Evolutionary conservation across 92 coral and sea anemone genomes (phyloP).

Genomic region (Chrysogorgia sp.): DNA sequence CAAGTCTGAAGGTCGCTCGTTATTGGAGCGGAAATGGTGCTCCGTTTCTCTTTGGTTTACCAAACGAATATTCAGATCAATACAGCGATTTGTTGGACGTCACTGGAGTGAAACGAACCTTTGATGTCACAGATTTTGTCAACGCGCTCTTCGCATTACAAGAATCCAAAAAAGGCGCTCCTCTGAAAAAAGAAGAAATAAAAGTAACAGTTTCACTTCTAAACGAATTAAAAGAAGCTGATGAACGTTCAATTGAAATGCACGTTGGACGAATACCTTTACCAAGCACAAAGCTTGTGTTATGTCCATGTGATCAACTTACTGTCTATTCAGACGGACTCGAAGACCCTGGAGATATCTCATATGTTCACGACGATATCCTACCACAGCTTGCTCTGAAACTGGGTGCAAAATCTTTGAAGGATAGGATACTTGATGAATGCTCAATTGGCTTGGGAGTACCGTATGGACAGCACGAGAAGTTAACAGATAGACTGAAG

Average conservation of each 20-base stretch:
- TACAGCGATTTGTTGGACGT: conserved; percentile 20
- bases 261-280: conserved; percentile 29
- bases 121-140: conserved; percentile 30
- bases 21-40: conserved; percentile 29
- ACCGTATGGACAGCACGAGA: conserved; percentile 41
- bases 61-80: neutral
- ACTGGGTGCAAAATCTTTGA: conserved; percentile 35
- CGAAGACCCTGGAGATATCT: neutral
- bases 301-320: conserved; percentile 8
- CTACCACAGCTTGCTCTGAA: conserved; percentile 25
- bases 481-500: conserved; percentile 29
- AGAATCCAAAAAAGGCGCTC: neutral
- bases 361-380: conserved; percentile 30
- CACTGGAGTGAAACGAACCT: conserved; percentile 15
- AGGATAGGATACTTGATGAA: neutral
- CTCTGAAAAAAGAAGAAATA: conserved; percentile 19
- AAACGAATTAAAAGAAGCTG: conserved; percentile 13
- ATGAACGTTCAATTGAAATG: neutral
- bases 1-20: conserved; percentile 29
- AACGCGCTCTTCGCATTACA: conserved; percentile 32
- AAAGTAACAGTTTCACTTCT: conserved; percentile 8
- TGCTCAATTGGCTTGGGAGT: conserved; percentile 13
- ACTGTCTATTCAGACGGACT: conserved; percentile 15
- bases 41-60: conserved; percentile 36
- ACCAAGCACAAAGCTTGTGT: conserved; percentile 3